Evolutionary conservation across 2,797 vertebrate genomes (phyloP).

Genomic region (Oreochromis grahami): DNA sequence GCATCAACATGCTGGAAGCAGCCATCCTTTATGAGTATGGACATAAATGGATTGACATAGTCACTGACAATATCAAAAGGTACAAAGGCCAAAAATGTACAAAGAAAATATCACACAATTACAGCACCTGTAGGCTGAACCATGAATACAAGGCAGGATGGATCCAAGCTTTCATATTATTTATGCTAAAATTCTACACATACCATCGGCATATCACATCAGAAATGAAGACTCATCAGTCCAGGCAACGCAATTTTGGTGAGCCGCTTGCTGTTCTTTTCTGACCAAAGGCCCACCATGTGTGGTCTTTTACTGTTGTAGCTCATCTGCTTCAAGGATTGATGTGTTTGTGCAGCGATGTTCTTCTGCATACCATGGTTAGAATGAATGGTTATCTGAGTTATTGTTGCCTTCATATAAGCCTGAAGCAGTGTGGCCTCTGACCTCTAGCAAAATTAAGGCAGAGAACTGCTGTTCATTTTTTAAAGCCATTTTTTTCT

Average conservation of each 20-base stretch:
- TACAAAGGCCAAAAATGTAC: background rate
- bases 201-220: background rate
- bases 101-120: background rate
- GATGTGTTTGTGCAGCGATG: background rate
- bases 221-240: background rate
- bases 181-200: background rate
- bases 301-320: background rate
- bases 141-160: background rate
- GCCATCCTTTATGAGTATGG: background rate
- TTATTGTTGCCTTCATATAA: background rate
- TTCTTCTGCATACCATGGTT: background rate
- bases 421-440: background rate
- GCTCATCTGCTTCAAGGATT: background rate
- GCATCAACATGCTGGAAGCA: background rate
- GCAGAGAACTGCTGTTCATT: background rate
- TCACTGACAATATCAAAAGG: background rate
- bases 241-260: background rate
- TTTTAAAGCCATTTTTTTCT: background rate
- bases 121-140: background rate
- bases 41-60: background rate
- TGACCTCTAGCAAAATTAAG: background rate
- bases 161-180: background rate
- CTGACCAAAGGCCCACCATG: background rate
- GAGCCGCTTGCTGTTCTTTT: background rate
- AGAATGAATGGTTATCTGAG: background rate